phyloP scores from a whole-genome alignment of 1,140 invertebrate species.

The Drosophila nannoptera region DNA sequence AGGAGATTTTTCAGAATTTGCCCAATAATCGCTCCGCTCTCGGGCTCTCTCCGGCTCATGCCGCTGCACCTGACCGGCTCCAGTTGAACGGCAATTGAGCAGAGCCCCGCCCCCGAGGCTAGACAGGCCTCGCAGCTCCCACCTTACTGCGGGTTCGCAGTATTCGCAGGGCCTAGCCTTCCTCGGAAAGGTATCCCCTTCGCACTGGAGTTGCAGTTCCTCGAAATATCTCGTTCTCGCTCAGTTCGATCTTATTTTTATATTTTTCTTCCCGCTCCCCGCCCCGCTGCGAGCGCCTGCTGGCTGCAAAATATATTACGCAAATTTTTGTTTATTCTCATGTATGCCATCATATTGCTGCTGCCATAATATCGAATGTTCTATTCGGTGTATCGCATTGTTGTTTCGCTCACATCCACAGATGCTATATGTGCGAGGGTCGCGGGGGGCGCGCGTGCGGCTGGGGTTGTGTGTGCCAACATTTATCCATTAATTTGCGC shows the following conservation, averaged over 20 bases:
- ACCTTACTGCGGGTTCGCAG: too few relatives aligned
- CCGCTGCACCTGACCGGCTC: too few relatives aligned
- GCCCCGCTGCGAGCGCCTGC: not conserved
- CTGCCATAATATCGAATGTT: conserved; percentile 12
- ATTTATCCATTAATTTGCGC: conserved; percentile 75
- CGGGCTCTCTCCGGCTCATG: too few relatives aligned
- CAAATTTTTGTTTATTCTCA: conserved; percentile 59
- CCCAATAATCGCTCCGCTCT: too few relatives aligned
- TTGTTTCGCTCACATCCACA: conserved; percentile 22
- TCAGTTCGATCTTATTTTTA: not conserved
- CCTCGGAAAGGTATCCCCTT: too few relatives aligned
- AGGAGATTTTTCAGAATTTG: too few relatives aligned
- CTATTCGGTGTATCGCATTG: conserved; percentile 22
- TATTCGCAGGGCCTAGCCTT: too few relatives aligned
- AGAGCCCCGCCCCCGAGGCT: too few relatives aligned
- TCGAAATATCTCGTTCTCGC: too few relatives aligned
- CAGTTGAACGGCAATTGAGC: too few relatives aligned
- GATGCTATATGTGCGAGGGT: conserved; percentile 5
- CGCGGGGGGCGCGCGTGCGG: not conserved
- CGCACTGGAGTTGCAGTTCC: too few relatives aligned
- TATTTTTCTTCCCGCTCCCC: not conserved
- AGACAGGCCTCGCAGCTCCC: too few relatives aligned
- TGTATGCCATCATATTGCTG: conserved; percentile 34
- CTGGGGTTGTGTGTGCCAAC: conserved; percentile 38
- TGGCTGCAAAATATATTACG: conserved; percentile 32